Percentiles rank a stretch among this genome's conserved stretches.
These are phyloP conservation scores for Trichogramma dendrolimi DNA, from an alignment of 2,888 invertebrate species.

Conservation along the genomic window DNA sequence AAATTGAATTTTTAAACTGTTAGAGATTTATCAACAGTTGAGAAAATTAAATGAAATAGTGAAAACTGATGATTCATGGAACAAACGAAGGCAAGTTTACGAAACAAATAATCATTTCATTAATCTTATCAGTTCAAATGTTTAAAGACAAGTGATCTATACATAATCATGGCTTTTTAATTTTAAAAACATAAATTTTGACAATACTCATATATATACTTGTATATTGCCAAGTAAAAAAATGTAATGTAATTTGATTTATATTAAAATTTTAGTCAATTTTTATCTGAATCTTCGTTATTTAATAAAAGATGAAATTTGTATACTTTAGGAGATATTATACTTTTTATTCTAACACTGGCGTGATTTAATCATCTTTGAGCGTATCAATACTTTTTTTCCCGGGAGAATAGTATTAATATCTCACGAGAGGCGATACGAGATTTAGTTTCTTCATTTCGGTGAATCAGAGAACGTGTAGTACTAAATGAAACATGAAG, in stretches of 20 bases:
- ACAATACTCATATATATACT: neutral
- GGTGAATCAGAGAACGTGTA: neutral
- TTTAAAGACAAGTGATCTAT: slow-evolving; percentile 6
- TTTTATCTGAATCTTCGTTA: too few relatives aligned
- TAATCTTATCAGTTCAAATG: slow-evolving; percentile 11
- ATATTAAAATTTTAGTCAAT: neutral
- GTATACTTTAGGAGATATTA: too few relatives aligned
- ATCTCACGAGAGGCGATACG: neutral
- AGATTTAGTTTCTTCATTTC: slow-evolving; percentile 4
- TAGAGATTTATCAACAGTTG: too few relatives aligned
- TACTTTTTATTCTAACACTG: slow-evolving; percentile 1
- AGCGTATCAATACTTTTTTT: slow-evolving; percentile 3
- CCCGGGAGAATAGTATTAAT: slow-evolving; percentile 5
- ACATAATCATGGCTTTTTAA: slow-evolving; percentile 9
- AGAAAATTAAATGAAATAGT: too few relatives aligned
- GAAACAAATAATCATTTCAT: neutral
- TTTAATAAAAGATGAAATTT: neutral
- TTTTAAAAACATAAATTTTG: slow-evolving; percentile 12
- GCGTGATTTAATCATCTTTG: slow-evolving; percentile 3
- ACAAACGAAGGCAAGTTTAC: neutral
- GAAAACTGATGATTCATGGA: neutral
- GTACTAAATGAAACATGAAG: slow-evolving; percentile 31
- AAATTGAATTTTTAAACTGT: too few relatives aligned
- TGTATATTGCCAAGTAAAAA: too few relatives aligned
- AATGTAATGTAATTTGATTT: neutral